Evolutionary conservation across 2,888 invertebrate species (phyloP).

Genomic region (Rhyacophila evoluta): DNA sequence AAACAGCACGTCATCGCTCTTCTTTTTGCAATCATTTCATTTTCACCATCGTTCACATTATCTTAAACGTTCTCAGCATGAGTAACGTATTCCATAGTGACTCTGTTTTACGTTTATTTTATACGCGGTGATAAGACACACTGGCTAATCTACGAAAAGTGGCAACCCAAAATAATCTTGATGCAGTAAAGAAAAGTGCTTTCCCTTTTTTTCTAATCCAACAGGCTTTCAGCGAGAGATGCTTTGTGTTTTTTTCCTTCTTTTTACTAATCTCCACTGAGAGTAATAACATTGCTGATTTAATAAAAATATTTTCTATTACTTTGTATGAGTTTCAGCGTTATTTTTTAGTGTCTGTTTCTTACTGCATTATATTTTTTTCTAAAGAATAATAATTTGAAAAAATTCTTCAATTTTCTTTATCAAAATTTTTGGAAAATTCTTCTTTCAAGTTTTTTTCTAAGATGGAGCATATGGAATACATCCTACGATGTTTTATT

Average conservation of each 20-base stretch:
- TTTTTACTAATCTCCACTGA: neutral
- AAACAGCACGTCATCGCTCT: neutral
- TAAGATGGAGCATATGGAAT: too few relatives aligned
- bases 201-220: neutral
- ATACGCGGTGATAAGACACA: conserved; percentile 15
- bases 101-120: conserved; percentile 26
- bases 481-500: too few relatives aligned
- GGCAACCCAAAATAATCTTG: conserved; percentile 22
- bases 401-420: too few relatives aligned
- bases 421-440: too few relatives aligned
- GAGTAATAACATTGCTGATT: neutral
- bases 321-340: too few relatives aligned
- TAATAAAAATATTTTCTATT: too few relatives aligned
- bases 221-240: neutral
- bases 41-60: conserved; percentile 32
- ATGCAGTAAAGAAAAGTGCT: conserved; percentile 8
- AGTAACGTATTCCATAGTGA: conserved; percentile 3
- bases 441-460: too few relatives aligned
- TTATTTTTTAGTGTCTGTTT: too few relatives aligned
- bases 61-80: conserved; percentile 37
- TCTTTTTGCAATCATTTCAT: neutral
- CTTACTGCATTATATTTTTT: too few relatives aligned
- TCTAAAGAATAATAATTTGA: too few relatives aligned
- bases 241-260: neutral
- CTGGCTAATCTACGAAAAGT: conserved; percentile 19